phyloP scores from a whole-genome alignment of 2,888 invertebrate species.

The Aphodius sticticus region DNA sequence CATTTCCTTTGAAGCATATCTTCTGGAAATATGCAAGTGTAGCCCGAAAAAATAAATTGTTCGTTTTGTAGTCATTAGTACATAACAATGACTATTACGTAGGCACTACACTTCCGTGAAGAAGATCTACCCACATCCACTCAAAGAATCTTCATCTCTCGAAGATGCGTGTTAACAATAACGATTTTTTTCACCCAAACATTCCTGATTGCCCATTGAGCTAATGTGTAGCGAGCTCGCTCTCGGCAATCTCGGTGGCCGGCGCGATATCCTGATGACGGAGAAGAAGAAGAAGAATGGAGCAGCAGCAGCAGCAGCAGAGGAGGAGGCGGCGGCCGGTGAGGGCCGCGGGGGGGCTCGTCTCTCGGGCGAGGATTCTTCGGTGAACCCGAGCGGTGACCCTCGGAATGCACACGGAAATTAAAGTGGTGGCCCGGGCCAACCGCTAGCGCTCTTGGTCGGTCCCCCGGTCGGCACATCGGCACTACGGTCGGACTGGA shows the following conservation, averaged over 20 bases:
- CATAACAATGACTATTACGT: too few relatives aligned
- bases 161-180: background rate
- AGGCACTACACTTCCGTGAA: too few relatives aligned
- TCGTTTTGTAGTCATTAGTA: too few relatives aligned
- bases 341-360: constrained; percentile 35
- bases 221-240: background rate
- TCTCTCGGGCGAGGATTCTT: constrained; percentile 41
- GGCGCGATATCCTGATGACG: background rate
- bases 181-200: background rate
- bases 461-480: constrained; percentile 19
- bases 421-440: constrained; percentile 53
- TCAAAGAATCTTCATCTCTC: too few relatives aligned
- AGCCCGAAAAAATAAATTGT: too few relatives aligned
- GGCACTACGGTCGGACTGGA: constrained; percentile 29
- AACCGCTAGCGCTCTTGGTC: constrained; percentile 35
- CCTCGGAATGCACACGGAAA: constrained; percentile 57
- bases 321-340: constrained; percentile 39
- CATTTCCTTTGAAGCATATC: too few relatives aligned
- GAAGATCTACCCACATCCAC: too few relatives aligned
- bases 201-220: background rate
- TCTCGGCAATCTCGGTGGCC: background rate
- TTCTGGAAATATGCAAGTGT: too few relatives aligned
- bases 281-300: background rate
- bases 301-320: too few relatives aligned
- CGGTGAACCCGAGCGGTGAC: constrained; percentile 38